Conservation (phyloP, 2,113 vertebrate genomes). For the Labeo rohita region DNA sequence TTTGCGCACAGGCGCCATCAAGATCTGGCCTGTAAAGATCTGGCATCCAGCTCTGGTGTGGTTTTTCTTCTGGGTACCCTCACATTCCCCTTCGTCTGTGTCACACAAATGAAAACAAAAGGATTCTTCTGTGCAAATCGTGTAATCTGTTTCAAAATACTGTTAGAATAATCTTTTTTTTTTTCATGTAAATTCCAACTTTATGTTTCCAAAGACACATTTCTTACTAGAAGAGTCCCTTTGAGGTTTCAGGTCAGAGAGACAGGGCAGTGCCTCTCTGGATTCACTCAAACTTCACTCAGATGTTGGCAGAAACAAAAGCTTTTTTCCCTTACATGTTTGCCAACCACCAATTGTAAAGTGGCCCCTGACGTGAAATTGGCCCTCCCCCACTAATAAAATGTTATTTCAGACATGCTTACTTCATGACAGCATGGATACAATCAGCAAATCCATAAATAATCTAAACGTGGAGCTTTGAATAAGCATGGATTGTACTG, state of each 20-base stretch:
- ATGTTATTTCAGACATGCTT: slow-evolving; percentile 48
- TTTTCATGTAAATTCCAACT: slow-evolving; percentile 58
- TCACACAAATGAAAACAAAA: slow-evolving; percentile 13
- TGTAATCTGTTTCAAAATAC: slow-evolving; percentile 20
- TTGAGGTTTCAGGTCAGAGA: slow-evolving; percentile 43
- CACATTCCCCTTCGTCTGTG: slow-evolving; percentile 23
- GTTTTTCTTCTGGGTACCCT: slow-evolving; percentile 19
- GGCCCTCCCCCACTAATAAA: slow-evolving; percentile 60
- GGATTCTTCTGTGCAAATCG: not conserved
- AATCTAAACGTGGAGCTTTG: slow-evolving; percentile 13
- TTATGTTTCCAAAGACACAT: slow-evolving; percentile 61
- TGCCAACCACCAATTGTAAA: slow-evolving; percentile 54
- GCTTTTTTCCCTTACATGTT: slow-evolving; percentile 50
- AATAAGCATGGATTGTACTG: slow-evolving; percentile 41
- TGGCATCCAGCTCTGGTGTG: slow-evolving; percentile 13
- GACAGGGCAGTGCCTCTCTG: slow-evolving; percentile 44
- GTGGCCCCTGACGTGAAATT: slow-evolving; percentile 53
- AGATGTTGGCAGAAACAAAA: slow-evolving; percentile 43
- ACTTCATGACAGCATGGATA: slow-evolving; percentile 53
- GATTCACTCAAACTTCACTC: slow-evolving; percentile 58
- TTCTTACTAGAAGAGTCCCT: slow-evolving; percentile 45
- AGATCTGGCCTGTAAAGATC: slow-evolving; percentile 26
- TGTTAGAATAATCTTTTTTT: slow-evolving; percentile 28
- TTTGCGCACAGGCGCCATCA: slow-evolving; percentile 5
- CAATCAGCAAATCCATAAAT: slow-evolving; percentile 40